Percentiles rank a stretch among this genome's conserved stretches.
Conservation (phyloP, 2,888 invertebrate species). For the Dastarcus helophoroides region DNA sequence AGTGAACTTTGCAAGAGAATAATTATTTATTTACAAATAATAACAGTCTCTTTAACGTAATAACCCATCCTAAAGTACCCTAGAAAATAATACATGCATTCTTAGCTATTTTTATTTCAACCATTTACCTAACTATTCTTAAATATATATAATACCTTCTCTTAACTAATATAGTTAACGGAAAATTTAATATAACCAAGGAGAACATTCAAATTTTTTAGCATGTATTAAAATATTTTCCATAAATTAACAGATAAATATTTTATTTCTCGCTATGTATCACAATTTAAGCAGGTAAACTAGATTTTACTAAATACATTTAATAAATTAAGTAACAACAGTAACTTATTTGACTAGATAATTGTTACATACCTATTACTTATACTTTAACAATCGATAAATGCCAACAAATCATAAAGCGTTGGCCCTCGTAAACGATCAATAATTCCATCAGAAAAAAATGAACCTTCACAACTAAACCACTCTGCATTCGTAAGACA, state of each 20-base stretch:
- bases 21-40: slow-evolving; percentile 26
- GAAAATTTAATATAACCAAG: no score
- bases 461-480: no score
- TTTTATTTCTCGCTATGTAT: slow-evolving; percentile 20
- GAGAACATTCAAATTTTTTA: slow-evolving; percentile 14
- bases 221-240: slow-evolving; percentile 13
- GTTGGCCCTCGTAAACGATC: no score
- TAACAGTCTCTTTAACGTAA: slow-evolving; percentile 26
- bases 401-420: slow-evolving; percentile 3
- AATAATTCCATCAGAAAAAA: no score
- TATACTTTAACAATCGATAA: slow-evolving; percentile 5
- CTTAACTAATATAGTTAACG: no score
- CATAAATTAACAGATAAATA: slow-evolving; percentile 14
- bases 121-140: no score
- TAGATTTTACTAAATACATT: slow-evolving; percentile 19
- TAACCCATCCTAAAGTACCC: slow-evolving; percentile 16
- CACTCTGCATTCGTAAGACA: no score
- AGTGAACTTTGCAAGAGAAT: slow-evolving; percentile 26
- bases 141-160: no score
- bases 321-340: slow-evolving; percentile 26
- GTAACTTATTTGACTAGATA: slow-evolving; percentile 26
- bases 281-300: slow-evolving; percentile 34
- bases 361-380: no score
- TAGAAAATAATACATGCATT: no score
- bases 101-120: no score